These are phyloP conservation scores for Drosophila diplacantha DNA, from an alignment of 2,888 invertebrate genomes.

Conservation along the genomic window DNA sequence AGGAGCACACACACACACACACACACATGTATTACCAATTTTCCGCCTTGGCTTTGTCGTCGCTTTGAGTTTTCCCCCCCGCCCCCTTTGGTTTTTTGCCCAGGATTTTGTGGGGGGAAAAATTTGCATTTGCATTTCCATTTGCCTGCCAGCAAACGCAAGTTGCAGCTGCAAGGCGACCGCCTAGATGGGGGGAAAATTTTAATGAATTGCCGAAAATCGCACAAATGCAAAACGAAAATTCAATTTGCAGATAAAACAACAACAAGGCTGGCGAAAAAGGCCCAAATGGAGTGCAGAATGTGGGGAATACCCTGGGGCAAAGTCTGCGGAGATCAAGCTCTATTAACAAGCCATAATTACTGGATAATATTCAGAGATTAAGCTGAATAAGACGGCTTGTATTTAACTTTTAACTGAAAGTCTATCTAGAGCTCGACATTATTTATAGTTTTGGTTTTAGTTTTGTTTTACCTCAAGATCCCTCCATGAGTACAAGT, in stretches of 20 bases:
- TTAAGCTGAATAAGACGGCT: too few species aligned
- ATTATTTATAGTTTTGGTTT: too few species aligned
- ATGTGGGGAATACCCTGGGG: slow-evolving; percentile 10
- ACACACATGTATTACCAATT: slow-evolving; percentile 31
- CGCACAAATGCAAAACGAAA: slow-evolving; percentile 57
- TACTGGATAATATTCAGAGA: neutral
- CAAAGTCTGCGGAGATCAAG: too few species aligned
- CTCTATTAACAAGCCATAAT: neutral
- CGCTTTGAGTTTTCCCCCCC: slow-evolving; percentile 25
- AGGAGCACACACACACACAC: slow-evolving; percentile 3
- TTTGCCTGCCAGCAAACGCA: slow-evolving; percentile 38
- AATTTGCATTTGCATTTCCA: slow-evolving; percentile 56
- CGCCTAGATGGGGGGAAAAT: slow-evolving; percentile 27
- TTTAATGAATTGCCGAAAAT: slow-evolving; percentile 67
- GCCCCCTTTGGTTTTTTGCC: slow-evolving; percentile 10
- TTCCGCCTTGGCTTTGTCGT: slow-evolving; percentile 36
- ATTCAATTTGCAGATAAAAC: slow-evolving; percentile 67
- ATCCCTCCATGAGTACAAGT: neutral
- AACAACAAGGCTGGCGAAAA: slow-evolving; percentile 29
- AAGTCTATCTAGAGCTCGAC: too few species aligned
- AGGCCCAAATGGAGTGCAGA: neutral
- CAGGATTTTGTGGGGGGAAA: slow-evolving; percentile 3
- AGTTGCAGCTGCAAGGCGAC: slow-evolving; percentile 29
- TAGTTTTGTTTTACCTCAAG: too few species aligned
- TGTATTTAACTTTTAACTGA: too few species aligned